These are phyloP conservation scores for Athene cunicularia DNA, from an alignment of 2,113 vertebrate species.

Conservation along the genomic window DNA sequence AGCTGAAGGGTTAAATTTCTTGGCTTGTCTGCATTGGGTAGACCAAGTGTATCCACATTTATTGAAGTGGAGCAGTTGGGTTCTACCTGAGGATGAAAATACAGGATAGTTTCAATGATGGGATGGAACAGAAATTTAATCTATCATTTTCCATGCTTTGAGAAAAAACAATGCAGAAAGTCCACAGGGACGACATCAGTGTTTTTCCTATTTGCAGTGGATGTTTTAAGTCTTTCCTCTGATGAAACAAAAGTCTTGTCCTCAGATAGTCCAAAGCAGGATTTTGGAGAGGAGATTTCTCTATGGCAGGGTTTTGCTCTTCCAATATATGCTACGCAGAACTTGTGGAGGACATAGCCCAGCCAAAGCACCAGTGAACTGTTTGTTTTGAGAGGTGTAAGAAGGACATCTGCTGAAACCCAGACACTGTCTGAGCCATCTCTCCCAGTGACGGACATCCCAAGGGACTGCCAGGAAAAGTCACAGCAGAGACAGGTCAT, in stretches of 20 bases:
- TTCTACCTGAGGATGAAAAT: not conserved
- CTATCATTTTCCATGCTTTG: not conserved
- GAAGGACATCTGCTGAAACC: not conserved
- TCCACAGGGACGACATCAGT: not conserved
- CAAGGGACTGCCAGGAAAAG: not conserved
- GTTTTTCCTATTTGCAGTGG: not conserved
- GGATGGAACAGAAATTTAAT: not conserved
- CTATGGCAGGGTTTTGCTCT: not conserved
- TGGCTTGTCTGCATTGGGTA: not conserved
- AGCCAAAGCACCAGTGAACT: not conserved
- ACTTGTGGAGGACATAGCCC: not conserved
- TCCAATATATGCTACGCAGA: fast-evolving
- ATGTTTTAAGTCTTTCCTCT: not conserved
- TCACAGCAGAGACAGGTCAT: not conserved
- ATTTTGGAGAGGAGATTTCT: not conserved
- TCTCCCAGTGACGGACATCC: not conserved
- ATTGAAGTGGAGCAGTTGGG: not conserved
- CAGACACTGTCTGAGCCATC: not conserved
- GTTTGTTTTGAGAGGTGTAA: not conserved
- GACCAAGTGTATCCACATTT: not conserved
- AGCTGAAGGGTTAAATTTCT: not conserved
- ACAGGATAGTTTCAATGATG: not conserved
- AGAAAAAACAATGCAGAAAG: not conserved
- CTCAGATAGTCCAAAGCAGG: not conserved
- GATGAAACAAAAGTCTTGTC: not conserved